Base-by-base conservation (phyloP, 2,797 vertebrate genomes). In the Notolabrus celidotus region DNA sequence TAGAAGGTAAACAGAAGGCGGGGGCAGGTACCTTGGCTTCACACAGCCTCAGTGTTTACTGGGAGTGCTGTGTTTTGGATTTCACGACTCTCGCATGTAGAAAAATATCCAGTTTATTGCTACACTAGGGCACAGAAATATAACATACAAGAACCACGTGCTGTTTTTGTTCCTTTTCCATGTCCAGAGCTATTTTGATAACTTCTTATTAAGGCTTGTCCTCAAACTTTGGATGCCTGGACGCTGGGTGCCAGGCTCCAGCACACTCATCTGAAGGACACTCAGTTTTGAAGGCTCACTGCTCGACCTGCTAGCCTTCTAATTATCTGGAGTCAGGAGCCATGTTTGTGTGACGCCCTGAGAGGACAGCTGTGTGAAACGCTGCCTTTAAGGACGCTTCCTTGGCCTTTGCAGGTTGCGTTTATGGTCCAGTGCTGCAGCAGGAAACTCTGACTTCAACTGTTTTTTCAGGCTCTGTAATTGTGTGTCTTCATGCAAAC, bases 301-400 rank as follows among this genome's bases (percentile, higher is more conserved):
- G 39, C 69, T 19, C 5, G 23, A 77, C 68, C 39, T 19, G n/a
- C 71, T 34, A 9, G 66, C 74, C 74, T 58, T 87, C 45, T 88
- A 86, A 89, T 88, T 86, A 80, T 86, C 73, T 49, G 7, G 76
- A 58, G 47, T 47, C 59, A 69, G 38, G 54, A 55, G 62, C 41
- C n/a, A 0, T 51, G 67, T 47, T 64, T 57, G 67, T 71, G 61
- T 20, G 25, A 29, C 42, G 41, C 73, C 73, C 47, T 2, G 4
- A 15, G 46, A 49, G 59, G 38, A 68, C 75, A 80, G 77, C 82
- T 79, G 80, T 61, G 69, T 72, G 64, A 76, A 81, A 74, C 33
- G n/a, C 75, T 45, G 74, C 41, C 45, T 83, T 74, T 59, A 70
- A 77, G 59, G 53, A 63, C 49, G 10, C 16, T 20, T 57, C 80